Conservation (phyloP, 2,113 vertebrate genomes). For the Salvelinus namaycush region DNA sequence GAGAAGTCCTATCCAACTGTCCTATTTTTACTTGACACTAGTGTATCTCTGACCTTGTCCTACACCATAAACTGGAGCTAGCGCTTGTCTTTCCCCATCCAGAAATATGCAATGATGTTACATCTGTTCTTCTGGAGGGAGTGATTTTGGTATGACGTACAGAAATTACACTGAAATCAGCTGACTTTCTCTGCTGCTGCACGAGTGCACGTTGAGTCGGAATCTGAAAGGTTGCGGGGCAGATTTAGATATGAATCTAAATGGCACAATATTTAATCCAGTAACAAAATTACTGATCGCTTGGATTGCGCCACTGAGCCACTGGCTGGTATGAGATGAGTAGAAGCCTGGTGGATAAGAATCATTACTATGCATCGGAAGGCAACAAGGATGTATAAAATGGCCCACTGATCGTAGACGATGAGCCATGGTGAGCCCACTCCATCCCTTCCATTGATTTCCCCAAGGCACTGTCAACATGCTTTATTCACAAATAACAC, state of each 20-base stretch:
- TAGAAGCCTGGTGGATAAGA: neutral
- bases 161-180: neutral
- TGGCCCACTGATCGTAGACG: neutral
- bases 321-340: neutral
- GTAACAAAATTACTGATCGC: neutral
- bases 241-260: neutral
- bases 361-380: neutral
- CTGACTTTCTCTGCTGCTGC: neutral
- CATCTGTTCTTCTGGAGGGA: too few relatives aligned
- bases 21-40: neutral
- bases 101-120: too few relatives aligned
- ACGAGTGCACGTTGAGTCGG: neutral
- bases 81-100: too few relatives aligned
- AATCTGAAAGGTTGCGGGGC: neutral
- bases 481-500: slow-evolving; percentile 6
- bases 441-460: neutral
- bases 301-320: neutral
- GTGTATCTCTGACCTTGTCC: too few relatives aligned
- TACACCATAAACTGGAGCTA: too few relatives aligned
- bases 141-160: neutral
- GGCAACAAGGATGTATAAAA: neutral
- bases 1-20: neutral
- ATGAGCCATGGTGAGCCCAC: neutral
- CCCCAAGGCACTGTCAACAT: neutral
- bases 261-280: neutral